phyloP scores from a whole-genome alignment of 2,888 invertebrate species.

The Phengaris alcon region DNA sequence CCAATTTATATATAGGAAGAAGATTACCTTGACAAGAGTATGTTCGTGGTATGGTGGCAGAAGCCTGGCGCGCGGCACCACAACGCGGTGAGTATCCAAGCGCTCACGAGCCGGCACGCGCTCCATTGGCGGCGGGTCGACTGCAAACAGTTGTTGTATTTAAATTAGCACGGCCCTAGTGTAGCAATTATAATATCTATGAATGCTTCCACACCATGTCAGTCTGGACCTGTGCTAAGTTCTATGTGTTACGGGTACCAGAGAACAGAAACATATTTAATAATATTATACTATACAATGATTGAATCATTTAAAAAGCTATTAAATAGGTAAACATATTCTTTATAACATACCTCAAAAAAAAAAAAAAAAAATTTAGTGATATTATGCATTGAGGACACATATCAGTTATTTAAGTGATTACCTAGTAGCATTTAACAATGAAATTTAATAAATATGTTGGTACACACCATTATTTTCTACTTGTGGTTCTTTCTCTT shows the following conservation, averaged over 20 bases:
- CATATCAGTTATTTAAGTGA: neutral
- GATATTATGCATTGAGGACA: neutral
- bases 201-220: too few species aligned
- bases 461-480: constrained; percentile 51
- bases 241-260: too few species aligned
- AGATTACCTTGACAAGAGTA: constrained; percentile 65
- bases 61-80: constrained; percentile 43
- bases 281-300: too few species aligned
- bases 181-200: too few species aligned
- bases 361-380: too few species aligned
- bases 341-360: too few species aligned
- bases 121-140: constrained; percentile 11
- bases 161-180: too few species aligned
- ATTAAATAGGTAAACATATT: too few species aligned
- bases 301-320: too few species aligned
- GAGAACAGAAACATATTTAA: too few species aligned
- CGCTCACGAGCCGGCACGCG: constrained; percentile 20
- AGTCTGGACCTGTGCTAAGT: too few species aligned
- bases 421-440: too few species aligned
- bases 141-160: constrained; percentile 3
- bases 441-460: constrained; percentile 31
- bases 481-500: constrained; percentile 44
- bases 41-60: constrained; percentile 53
- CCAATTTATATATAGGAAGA: neutral
- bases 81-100: constrained; percentile 43